Percentiles rank a stretch among this genome's conserved stretches.
Evolutionary conservation across 1,140 invertebrate genomes (phyloP).

Genomic region (Pomacea maculata): DNA sequence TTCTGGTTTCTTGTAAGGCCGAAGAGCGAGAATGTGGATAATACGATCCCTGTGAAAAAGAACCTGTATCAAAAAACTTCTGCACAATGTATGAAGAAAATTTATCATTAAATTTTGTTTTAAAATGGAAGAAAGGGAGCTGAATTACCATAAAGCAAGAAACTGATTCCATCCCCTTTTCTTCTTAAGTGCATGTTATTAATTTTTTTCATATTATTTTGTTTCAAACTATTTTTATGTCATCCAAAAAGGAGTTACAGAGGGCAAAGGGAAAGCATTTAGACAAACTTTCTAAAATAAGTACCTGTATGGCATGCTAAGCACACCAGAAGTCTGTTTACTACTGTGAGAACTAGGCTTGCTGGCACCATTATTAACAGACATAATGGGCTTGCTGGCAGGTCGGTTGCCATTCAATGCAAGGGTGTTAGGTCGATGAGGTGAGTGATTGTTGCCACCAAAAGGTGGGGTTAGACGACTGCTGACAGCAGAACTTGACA

Average conservation of each 20-base stretch:
- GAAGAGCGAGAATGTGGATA: slow-evolving; percentile 90
- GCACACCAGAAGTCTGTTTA: slow-evolving; percentile 71
- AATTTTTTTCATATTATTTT: too few species aligned
- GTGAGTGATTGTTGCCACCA: slow-evolving; percentile 9
- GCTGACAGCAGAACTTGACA: background rate
- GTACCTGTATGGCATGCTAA: slow-evolving; percentile 77
- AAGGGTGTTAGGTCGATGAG: slow-evolving; percentile 25
- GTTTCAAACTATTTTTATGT: too few species aligned
- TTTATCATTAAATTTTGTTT: too few species aligned
- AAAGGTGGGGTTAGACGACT: slow-evolving; percentile 26
- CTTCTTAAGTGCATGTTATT: too few species aligned
- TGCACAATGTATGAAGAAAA: slow-evolving; percentile 22
- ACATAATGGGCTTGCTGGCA: slow-evolving; percentile 36
- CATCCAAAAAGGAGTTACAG: too few species aligned
- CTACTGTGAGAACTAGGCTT: slow-evolving; percentile 23
- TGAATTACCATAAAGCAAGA: too few species aligned
- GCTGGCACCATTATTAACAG: slow-evolving; percentile 11
- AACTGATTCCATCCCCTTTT: too few species aligned
- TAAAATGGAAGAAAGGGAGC: too few species aligned
- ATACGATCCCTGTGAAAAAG: slow-evolving; percentile 81
- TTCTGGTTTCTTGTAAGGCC: slow-evolving; percentile 92
- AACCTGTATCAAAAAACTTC: background rate
- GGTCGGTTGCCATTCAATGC: slow-evolving; percentile 4
- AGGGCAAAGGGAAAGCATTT: too few species aligned
- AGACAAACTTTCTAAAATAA: slow-evolving; percentile 38